Base-by-base conservation (phyloP, 1,140 invertebrate genomes). In the Calephelis nemesis region DNA sequence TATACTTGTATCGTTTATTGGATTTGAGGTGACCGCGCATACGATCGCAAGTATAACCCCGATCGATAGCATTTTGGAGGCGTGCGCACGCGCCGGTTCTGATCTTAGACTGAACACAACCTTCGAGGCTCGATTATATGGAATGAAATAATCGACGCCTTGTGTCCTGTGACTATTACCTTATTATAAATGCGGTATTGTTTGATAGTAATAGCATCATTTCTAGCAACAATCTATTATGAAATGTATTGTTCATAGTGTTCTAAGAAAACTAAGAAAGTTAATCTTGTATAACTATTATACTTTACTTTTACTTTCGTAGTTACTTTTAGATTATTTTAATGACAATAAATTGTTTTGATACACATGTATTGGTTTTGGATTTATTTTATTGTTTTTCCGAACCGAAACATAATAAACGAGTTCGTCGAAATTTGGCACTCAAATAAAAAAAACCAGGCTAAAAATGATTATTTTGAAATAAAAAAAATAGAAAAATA, bases 61-160 rank as follows among this genome's bases (percentile, higher is more conserved):
- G 62, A 72, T 65, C 30, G 76, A 70, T 64, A 77, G 49, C 85
- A 88, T 87, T 12, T 63, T 78, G 74, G 58, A 78, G 68, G 73
- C 83, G 82, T 85, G 87, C 87, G 88, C 84, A 63, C 82, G 83
- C 85, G 86, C 74, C 76, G 82, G 63, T 79, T 69, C 52, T 74
- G 64, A 62, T 73, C 70, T 67, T 72, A 72, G 71, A 90, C 86
- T 90, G 82, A 80, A 64, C 63, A 77, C 65, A 80, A 71, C 73
- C 80, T 80, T 83, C 74, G 68, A 74, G 66, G 69, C 65, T 77
- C 70, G 74, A 75, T 83, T 73, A 74, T 60, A 82, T 75, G 70
- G 74, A 78, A 74, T 72, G 47, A 65, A 76, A 67, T 67, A 65
- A 71, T 74, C 62, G 58, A 63, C 69, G 71, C 67, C 68, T 71